Evolutionary conservation across 2,888 invertebrate genomes (phyloP).

Genomic region (Tipula confusa): DNA sequence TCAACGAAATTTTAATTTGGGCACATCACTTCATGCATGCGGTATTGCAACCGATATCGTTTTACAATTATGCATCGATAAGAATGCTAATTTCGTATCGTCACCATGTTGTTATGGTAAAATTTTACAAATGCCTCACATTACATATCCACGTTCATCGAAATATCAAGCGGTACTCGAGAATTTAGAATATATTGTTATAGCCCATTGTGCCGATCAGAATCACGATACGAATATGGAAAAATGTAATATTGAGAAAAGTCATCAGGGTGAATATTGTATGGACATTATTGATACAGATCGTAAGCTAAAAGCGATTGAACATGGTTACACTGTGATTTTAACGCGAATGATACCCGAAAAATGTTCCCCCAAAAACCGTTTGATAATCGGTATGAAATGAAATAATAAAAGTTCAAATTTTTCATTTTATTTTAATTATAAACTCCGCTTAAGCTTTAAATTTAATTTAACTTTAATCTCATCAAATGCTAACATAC

Average conservation of each 20-base stretch:
- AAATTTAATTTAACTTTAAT: slow-evolving; percentile 4
- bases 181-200: slow-evolving; percentile 65
- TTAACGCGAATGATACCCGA: slow-evolving; percentile 73
- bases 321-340: slow-evolving; percentile 69
- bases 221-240: slow-evolving; percentile 61
- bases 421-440: not conserved
- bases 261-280: slow-evolving; percentile 72
- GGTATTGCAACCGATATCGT: slow-evolving; percentile 93
- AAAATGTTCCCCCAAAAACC: slow-evolving; percentile 85
- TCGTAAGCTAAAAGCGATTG: slow-evolving; percentile 68
- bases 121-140: slow-evolving; percentile 72
- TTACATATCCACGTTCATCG: slow-evolving; percentile 78
- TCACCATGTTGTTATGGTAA: slow-evolving; percentile 95
- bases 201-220: slow-evolving; percentile 90
- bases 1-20: slow-evolving; percentile 74
- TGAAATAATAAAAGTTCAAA: not conserved
- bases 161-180: slow-evolving; percentile 49
- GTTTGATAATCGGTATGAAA: slow-evolving; percentile 43
- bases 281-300: slow-evolving; percentile 90
- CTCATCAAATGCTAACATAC: not conserved
- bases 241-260: slow-evolving; percentile 46
- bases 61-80: slow-evolving; percentile 72
- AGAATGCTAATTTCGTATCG: slow-evolving; percentile 75
- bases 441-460: not conserved
- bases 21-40: slow-evolving; percentile 88